Evolutionary conservation across 2,797 vertebrate species (phyloP).

Genomic region (Takifugu ocellatus): DNA sequence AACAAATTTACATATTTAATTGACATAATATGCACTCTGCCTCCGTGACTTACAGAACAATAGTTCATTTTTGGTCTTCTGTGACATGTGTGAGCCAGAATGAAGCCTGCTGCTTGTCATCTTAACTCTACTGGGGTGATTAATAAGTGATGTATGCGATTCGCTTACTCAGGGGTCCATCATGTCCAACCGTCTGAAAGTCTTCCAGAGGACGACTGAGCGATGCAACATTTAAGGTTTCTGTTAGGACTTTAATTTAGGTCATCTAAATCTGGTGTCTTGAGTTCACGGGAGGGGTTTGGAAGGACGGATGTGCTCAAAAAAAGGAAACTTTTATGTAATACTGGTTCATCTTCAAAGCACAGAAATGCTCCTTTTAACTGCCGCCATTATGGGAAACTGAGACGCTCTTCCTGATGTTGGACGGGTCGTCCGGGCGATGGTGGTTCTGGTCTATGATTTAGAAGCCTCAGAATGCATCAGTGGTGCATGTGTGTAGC

Average conservation of each 20-base stretch:
- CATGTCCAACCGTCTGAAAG: constrained; percentile 4
- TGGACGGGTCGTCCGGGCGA: background rate
- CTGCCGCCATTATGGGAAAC: too few species aligned
- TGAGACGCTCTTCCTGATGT: too few species aligned
- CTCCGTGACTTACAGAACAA: constrained; percentile 18
- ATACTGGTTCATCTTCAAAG: constrained; percentile 5
- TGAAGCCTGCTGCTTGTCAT: constrained; percentile 15
- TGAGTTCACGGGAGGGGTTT: background rate
- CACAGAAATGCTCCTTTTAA: background rate
- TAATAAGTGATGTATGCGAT: constrained; percentile 10
- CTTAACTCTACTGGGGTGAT: constrained; percentile 3
- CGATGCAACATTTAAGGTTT: background rate
- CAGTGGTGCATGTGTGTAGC: too few species aligned
- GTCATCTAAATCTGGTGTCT: background rate
- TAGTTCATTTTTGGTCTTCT: constrained; percentile 14
- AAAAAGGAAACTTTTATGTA: constrained; percentile 1
- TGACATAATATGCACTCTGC: constrained; percentile 1
- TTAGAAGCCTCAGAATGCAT: too few species aligned
- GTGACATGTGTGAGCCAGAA: constrained; percentile 24
- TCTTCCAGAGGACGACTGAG: constrained; percentile 1
- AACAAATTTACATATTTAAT: constrained; percentile 9
- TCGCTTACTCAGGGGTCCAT: constrained; percentile 9
- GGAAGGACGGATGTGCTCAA: background rate
- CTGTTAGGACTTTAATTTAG: constrained; percentile 1
- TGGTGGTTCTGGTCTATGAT: background rate